Percentiles rank a stretch among this genome's conserved stretches.
These are phyloP conservation scores for Microcebus lehilahytsara DNA, from an alignment of 2,113 vertebrate species.

Conservation along the genomic window DNA sequence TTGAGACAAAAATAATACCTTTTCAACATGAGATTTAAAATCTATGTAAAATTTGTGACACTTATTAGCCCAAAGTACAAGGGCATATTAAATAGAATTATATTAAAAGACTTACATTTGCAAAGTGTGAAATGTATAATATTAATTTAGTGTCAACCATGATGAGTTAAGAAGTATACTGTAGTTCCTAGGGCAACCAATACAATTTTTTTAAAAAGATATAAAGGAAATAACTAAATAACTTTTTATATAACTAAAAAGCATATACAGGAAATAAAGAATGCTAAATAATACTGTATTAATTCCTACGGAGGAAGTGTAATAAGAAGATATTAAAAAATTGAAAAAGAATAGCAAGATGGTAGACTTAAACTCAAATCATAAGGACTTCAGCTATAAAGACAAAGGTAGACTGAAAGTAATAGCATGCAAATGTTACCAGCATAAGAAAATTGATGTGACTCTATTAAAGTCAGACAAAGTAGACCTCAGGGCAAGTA, in stretches of 20 bases:
- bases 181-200: not conserved
- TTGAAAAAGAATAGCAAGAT: not conserved
- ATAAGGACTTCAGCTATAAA: not conserved
- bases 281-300: not conserved
- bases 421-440: not conserved
- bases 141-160: not conserved
- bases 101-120: not conserved
- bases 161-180: not conserved
- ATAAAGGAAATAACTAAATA: not conserved
- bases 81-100: not conserved
- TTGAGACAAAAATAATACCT: not conserved
- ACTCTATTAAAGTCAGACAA: not conserved
- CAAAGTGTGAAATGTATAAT: not conserved
- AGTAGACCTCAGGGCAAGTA: not conserved
- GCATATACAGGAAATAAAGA: not conserved
- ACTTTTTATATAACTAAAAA: not conserved
- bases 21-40: not conserved
- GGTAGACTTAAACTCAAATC: not conserved
- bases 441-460: not conserved
- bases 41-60: not conserved
- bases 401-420: not conserved
- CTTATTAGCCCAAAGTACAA: not conserved
- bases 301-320: not conserved
- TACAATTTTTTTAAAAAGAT: not conserved
- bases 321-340: not conserved